Base-by-base conservation (phyloP, 92 coral and sea anemone genomes). In the Pocillopora meandrina region DNA sequence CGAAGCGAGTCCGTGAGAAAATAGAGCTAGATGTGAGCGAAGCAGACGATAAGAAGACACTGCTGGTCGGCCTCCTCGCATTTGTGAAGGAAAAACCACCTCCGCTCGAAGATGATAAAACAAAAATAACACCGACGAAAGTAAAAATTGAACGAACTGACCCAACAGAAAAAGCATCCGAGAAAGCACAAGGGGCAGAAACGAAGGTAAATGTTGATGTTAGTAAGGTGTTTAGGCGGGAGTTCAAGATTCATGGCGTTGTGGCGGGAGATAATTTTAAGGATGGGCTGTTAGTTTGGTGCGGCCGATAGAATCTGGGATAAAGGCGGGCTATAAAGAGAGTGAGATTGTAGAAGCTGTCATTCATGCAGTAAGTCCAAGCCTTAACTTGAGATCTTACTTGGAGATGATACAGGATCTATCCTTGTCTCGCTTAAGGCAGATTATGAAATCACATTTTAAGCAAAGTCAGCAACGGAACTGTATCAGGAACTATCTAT, bases 401-500 rank as follows among this genome's bases (percentile, higher is more conserved):
- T 70, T 89, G 23, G 89, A 92, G 72, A 92, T 84, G 90, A 79
- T 75, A 72, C 80, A 80, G 42, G 82, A 86, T 47, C 23, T 92
- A 17, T 59, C 90, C 10, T 75, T 86, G 15, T 42, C 76, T 42
- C 80, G 86, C 2, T 74, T 89, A 68, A 65, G 70, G 77, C 88
- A 85, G 65, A 85, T 85, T 31, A 33, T 91, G 60, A 77, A 88
- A 68, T 88, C 92, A n/a, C 87, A 87, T 35, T 84, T 72, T 10
- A 88, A 87, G 60, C 91, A 91, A 64, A 91, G 67, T 88, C 94
- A 36, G 89, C 78, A 17, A 91, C 86, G 19, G 82, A 92, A 70
- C 72, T 92, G 16, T 85, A 89, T 64, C 89, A 92, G 82, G 92
- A 89, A 89, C 90, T 92, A 16, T 86, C 90, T 52, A 75, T 84